Evolutionary conservation across 2,888 invertebrate species (phyloP).

Genomic region (Drosophila prolongata): DNA sequence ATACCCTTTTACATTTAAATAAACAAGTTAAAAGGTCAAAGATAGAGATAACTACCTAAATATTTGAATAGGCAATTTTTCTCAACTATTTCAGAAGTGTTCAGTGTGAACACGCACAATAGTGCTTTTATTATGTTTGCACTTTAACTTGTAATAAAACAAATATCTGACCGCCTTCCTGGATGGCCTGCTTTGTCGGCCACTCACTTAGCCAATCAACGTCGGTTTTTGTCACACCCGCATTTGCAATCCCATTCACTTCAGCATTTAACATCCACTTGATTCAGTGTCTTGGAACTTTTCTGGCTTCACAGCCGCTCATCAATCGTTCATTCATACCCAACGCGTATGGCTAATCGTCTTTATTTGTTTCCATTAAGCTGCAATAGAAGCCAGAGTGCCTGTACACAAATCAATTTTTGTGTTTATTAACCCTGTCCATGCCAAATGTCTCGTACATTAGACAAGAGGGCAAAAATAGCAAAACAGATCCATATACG

Average conservation of each 20-base stretch:
- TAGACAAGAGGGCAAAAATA: constrained; percentile 61
- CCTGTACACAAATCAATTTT: constrained; percentile 62
- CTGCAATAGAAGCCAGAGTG: constrained; percentile 66
- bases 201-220: constrained; percentile 22
- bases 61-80: too few species aligned
- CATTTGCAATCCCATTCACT: constrained; percentile 16
- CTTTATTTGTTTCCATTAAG: constrained; percentile 76
- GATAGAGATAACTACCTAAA: too few species aligned
- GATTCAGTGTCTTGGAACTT: constrained; percentile 9
- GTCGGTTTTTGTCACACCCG: constrained; percentile 18
- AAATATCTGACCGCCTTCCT: constrained; percentile 7
- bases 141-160: not conserved
- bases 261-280: constrained; percentile 21
- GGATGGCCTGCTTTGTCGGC: not conserved
- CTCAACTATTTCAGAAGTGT: too few species aligned
- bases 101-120: too few species aligned
- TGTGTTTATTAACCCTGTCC: constrained; percentile 59
- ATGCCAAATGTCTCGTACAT: constrained; percentile 54
- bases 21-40: too few species aligned
- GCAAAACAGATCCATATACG: constrained; percentile 33
- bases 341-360: constrained; percentile 37
- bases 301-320: constrained; percentile 13
- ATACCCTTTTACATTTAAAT: too few species aligned
- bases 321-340: constrained; percentile 15
- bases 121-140: too few species aligned